Evolutionary conservation across 2,113 vertebrate species (phyloP).

Genomic region (Oryzias javanicus): DNA sequence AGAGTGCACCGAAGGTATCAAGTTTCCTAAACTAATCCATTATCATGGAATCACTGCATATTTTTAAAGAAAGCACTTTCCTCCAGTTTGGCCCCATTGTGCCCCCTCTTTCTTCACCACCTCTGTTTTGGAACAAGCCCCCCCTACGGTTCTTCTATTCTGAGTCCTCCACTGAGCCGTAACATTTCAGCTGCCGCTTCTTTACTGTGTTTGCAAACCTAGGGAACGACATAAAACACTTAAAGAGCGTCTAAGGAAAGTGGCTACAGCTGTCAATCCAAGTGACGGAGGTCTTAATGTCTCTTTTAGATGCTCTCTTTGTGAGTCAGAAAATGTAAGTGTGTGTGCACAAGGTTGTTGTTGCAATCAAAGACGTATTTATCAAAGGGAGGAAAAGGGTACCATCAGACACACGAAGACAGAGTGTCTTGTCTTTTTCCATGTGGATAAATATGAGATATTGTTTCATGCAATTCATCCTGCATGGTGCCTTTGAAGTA

Average conservation of each 20-base stretch:
- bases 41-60: constrained; percentile 15
- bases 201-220: constrained; percentile 56
- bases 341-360: constrained; percentile 6
- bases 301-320: constrained; percentile 35
- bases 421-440: constrained; percentile 61
- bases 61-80: constrained; percentile 36
- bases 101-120: constrained; percentile 9
- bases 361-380: constrained; percentile 66
- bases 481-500: constrained; percentile 53
- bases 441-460: constrained; percentile 62
- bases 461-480: constrained; percentile 68
- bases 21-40: constrained; percentile 32
- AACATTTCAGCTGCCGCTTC: constrained; percentile 62
- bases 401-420: constrained; percentile 48
- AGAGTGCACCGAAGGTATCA: constrained; percentile 21
- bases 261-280: constrained; percentile 69
- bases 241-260: constrained; percentile 44
- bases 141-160: constrained; percentile 47
- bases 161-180: constrained; percentile 52
- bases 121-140: constrained; percentile 26
- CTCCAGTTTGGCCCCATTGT: constrained; percentile 19
- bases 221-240: constrained; percentile 63
- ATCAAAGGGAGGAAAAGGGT: constrained; percentile 55
- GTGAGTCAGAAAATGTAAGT: constrained; percentile 24
- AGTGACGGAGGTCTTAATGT: constrained; percentile 22